Conservation (phyloP, 1,140 invertebrate species). For the Aphis gossypii region DNA sequence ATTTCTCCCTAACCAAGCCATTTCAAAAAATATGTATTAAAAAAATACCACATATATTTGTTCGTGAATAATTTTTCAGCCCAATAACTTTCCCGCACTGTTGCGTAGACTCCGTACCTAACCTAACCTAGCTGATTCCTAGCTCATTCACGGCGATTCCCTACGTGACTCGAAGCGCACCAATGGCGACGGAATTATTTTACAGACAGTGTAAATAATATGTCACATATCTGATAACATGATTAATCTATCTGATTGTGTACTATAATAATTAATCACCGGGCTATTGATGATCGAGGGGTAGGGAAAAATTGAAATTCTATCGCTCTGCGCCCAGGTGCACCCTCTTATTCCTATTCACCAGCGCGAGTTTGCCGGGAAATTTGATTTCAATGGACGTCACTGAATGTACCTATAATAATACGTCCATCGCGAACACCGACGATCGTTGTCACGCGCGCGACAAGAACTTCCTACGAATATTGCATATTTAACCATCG, state of each 20-base stretch:
- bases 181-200: not conserved
- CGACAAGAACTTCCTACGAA: not conserved
- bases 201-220: not conserved
- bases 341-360: not conserved
- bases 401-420: not conserved
- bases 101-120: not conserved
- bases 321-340: not conserved
- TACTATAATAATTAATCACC: not conserved
- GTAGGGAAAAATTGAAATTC: not conserved
- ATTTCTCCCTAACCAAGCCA: not conserved
- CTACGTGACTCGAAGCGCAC: not conserved
- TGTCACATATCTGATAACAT: not conserved
- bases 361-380: not conserved
- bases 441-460: not conserved
- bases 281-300: not conserved
- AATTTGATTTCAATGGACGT: not conserved
- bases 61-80: not conserved
- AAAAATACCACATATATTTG: not conserved
- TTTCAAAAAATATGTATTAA: not conserved
- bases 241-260: constrained; percentile 27
- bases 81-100: not conserved
- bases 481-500: not conserved
- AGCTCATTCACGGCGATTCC: not conserved
- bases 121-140: not conserved
- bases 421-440: not conserved